phyloP scores from a whole-genome alignment of 2,888 invertebrate species.

The Rhimphoctona megacephalus region DNA sequence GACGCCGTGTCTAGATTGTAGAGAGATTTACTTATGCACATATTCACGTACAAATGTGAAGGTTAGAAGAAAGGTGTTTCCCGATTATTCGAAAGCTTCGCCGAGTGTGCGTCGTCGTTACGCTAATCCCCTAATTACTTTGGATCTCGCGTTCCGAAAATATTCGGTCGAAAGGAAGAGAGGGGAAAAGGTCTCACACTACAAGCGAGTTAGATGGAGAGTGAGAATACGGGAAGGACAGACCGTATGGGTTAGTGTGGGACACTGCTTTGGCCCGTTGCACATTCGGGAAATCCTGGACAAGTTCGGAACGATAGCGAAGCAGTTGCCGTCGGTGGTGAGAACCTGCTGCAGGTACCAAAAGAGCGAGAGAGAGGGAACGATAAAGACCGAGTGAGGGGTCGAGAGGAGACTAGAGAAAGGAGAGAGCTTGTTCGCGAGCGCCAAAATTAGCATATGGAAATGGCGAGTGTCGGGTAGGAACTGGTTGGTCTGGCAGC shows the following conservation, averaged over 20 bases:
- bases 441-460: slow-evolving; percentile 69
- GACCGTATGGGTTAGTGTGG: slow-evolving; percentile 26
- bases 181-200: slow-evolving; percentile 21
- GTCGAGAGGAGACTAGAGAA: slow-evolving; percentile 20
- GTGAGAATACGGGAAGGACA: slow-evolving; percentile 42
- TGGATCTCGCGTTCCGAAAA: slow-evolving; percentile 64
- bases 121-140: slow-evolving; percentile 65
- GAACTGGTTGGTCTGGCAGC: slow-evolving; percentile 55
- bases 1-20: neutral
- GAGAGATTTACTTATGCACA: neutral
- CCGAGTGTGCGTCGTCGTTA: slow-evolving; percentile 59
- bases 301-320: slow-evolving; percentile 73
- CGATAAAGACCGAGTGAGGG: slow-evolving; percentile 24
- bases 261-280: slow-evolving; percentile 36
- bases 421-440: slow-evolving; percentile 64
- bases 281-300: slow-evolving; percentile 68
- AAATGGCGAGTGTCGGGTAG: slow-evolving; percentile 65
- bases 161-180: slow-evolving; percentile 12
- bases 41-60: neutral
- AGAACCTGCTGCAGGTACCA: slow-evolving; percentile 50
- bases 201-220: slow-evolving; percentile 56
- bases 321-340: slow-evolving; percentile 62
- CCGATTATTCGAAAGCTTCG: slow-evolving; percentile 56
- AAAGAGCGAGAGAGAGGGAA: neutral
- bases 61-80: slow-evolving; percentile 1